Evolutionary conservation across 2,113 vertebrate genomes (phyloP).

Genomic region (Gasterosteus nipponicus): DNA sequence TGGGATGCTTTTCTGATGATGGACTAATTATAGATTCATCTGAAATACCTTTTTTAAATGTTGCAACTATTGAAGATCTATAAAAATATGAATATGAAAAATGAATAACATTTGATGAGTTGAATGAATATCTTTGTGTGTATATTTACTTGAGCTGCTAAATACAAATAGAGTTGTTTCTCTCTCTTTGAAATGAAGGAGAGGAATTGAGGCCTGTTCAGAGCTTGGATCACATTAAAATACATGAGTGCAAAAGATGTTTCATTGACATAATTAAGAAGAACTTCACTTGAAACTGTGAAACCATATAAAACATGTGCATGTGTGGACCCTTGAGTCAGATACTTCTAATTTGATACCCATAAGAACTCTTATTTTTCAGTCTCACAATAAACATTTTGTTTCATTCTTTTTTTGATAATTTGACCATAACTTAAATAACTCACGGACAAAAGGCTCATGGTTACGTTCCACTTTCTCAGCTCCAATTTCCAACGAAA

Average conservation of each 20-base stretch:
- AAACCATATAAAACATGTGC: not conserved
- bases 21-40: too few species aligned
- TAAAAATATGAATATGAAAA: too few species aligned
- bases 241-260: not conserved
- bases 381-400: too few species aligned
- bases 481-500: not conserved
- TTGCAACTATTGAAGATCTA: not conserved
- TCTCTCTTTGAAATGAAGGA: not conserved
- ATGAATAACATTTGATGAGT: too few species aligned
- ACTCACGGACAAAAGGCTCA: not conserved
- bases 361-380: not conserved
- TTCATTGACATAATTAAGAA: not conserved
- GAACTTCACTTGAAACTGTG: not conserved
- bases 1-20: too few species aligned
- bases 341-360: not conserved
- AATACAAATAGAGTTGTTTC: not conserved
- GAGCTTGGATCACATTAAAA: not conserved
- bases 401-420: too few species aligned
- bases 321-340: not conserved
- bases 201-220: not conserved
- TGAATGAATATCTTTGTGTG: not conserved
- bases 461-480: not conserved
- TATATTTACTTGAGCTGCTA: too few species aligned
- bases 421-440: not conserved
- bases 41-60: not conserved